phyloP scores from a whole-genome alignment of 2,797 vertebrate genomes.

The Cossypha heuglini region DNA sequence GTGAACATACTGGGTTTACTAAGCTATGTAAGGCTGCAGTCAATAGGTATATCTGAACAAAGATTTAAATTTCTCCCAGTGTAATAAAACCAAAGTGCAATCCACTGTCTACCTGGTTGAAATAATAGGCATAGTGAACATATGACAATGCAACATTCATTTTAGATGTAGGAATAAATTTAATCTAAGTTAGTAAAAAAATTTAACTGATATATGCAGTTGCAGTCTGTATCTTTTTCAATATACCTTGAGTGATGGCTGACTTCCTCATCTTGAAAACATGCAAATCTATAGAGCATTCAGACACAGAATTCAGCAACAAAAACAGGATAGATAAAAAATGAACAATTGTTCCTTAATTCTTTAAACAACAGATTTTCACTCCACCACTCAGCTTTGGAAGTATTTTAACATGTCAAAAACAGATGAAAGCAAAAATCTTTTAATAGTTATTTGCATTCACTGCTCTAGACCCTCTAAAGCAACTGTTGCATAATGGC shows the following conservation, averaged over 20 bases:
- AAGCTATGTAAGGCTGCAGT: fast-evolving
- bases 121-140: neutral
- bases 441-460: neutral
- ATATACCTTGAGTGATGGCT: neutral
- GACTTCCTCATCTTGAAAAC: neutral
- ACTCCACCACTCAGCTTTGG: neutral
- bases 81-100: neutral
- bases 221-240: neutral
- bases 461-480: neutral
- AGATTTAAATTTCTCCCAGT: neutral
- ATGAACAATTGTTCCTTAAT: neutral
- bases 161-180: neutral
- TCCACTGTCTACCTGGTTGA: neutral
- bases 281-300: neutral
- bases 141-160: neutral
- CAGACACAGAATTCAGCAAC: neutral
- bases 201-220: neutral
- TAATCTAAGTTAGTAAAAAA: neutral
- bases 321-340: neutral
- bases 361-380: neutral
- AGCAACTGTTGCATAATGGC: neutral
- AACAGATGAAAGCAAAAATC: neutral
- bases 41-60: neutral
- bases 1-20: neutral
- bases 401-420: neutral